Percentiles rank a stretch among this genome's conserved stretches.
phyloP scores from a whole-genome alignment of 2,113 vertebrate species.

The Phaetusa simplex region DNA sequence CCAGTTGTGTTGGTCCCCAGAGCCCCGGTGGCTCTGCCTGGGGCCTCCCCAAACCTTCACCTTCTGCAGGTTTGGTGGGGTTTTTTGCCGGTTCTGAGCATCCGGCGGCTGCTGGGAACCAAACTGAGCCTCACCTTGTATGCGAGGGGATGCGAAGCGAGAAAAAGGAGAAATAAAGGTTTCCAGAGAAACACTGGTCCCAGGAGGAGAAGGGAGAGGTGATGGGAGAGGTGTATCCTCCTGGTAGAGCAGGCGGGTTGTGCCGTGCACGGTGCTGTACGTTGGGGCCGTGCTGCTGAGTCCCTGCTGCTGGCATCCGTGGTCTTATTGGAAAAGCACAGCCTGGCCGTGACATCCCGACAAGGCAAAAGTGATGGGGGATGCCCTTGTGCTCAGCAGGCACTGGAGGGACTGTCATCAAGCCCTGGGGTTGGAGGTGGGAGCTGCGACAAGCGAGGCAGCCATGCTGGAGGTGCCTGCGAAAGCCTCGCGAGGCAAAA shows the following conservation, averaged over 20 bases:
- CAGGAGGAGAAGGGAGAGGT: not conserved
- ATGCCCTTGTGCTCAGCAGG: rapidly evolving
- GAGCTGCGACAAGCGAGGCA: not conserved
- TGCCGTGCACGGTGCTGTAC: rapidly evolving
- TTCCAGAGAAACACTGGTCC: not conserved
- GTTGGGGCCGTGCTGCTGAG: rapidly evolving
- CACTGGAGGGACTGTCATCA: not conserved
- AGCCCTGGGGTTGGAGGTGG: not conserved
- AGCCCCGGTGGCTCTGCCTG: not conserved
- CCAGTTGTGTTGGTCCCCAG: not conserved
- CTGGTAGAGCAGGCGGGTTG: rapidly evolving
- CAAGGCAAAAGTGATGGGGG: not conserved
- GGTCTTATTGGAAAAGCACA: not conserved
- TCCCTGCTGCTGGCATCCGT: not conserved
- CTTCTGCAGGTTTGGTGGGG: not conserved
- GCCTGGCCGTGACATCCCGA: not conserved
- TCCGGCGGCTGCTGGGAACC: not conserved
- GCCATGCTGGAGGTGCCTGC: not conserved
- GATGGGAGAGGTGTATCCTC: not conserved
- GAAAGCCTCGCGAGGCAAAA: not conserved
- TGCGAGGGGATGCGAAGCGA: not conserved
- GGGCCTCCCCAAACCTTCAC: not conserved
- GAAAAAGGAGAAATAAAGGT: not conserved
- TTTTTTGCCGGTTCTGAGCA: not conserved
- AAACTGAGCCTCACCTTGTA: not conserved